phyloP scores from a whole-genome alignment of 2,888 invertebrate genomes.

The Melitaea athalia region DNA sequence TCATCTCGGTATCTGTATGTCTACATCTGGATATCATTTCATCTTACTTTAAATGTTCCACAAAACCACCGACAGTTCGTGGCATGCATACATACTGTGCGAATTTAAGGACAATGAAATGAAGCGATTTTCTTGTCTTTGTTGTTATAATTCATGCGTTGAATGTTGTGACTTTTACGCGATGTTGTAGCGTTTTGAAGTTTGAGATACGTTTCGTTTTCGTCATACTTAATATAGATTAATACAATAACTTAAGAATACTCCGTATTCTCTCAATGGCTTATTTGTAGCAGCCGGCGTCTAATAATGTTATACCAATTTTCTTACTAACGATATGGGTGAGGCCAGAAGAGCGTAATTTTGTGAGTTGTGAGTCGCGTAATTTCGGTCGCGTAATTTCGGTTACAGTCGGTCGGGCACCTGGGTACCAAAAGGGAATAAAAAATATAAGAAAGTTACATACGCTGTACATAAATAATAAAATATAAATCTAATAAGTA shows the following conservation, averaged over 20 bases:
- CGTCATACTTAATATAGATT: background rate
- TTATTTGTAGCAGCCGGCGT: too few relatives aligned
- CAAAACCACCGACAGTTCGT: constrained; percentile 34
- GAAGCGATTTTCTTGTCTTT: constrained; percentile 30
- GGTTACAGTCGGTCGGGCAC: too few relatives aligned
- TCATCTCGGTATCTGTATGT: constrained; percentile 36
- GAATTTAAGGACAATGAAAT: constrained; percentile 45
- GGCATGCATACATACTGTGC: constrained; percentile 45
- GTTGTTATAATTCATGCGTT: constrained; percentile 19
- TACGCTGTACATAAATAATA: too few relatives aligned
- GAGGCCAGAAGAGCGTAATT: too few relatives aligned
- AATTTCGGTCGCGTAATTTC: too few relatives aligned
- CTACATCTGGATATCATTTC: constrained; percentile 38
- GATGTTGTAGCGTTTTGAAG: background rate
- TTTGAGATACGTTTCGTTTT: constrained; percentile 1
- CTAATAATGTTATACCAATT: too few relatives aligned
- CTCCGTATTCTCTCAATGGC: too few relatives aligned
- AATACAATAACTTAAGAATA: background rate
- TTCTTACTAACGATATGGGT: too few relatives aligned
- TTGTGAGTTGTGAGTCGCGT: too few relatives aligned
- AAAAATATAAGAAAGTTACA: too few relatives aligned
- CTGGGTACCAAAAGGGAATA: too few relatives aligned
- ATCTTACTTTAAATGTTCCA: constrained; percentile 36
- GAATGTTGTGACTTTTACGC: constrained; percentile 2
- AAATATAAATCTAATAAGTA: too few relatives aligned